Evolutionary conservation across 2,888 invertebrate species (phyloP).

Genomic region (Melanophora roralis): DNA sequence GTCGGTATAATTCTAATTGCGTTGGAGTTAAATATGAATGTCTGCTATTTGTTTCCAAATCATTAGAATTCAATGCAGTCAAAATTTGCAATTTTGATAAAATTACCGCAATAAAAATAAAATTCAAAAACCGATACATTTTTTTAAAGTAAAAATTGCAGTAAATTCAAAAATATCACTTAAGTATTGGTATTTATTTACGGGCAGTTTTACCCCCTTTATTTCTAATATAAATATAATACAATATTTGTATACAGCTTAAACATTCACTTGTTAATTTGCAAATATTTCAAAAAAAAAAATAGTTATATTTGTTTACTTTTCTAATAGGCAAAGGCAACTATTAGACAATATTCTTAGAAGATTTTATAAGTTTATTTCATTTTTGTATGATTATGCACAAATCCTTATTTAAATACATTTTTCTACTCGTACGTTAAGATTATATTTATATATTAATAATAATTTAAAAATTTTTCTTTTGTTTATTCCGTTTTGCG

Average conservation of each 20-base stretch:
- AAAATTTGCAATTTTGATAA: not conserved
- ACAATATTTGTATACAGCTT: not conserved
- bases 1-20: constrained; percentile 65
- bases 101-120: not conserved
- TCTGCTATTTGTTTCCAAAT: not conserved
- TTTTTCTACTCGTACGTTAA: constrained; percentile 8
- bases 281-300: constrained; percentile 1
- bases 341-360: constrained; percentile 37
- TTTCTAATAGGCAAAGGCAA: not conserved
- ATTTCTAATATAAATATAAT: not conserved
- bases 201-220: not conserved
- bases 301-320: not conserved
- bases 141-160: not conserved
- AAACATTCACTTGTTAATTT: constrained; percentile 31
- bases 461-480: constrained; percentile 7
- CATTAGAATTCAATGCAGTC: not conserved
- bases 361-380: no score
- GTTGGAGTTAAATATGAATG: constrained; percentile 49
- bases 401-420: constrained; percentile 16
- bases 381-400: constrained; percentile 17
- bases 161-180: not conserved
- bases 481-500: constrained; percentile 49
- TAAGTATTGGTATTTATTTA: no score
- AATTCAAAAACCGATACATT: constrained; percentile 11
- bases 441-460: not conserved